These are phyloP conservation scores for Quadroppia sp. DNA, from an alignment of 2,888 invertebrate genomes.

Conservation along the genomic window DNA sequence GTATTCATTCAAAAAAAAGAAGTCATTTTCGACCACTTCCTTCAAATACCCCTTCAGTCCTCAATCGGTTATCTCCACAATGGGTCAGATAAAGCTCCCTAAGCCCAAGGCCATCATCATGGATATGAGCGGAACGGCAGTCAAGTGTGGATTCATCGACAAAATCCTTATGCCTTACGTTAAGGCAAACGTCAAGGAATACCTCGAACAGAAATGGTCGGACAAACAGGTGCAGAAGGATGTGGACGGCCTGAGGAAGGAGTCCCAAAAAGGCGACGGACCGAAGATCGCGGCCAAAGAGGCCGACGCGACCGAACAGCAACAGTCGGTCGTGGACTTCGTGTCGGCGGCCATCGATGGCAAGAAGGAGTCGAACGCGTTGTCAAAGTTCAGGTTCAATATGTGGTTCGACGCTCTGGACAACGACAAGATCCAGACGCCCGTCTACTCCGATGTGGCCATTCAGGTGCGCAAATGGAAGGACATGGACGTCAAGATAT, in stretches of 20 bases:
- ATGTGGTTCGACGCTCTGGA: conserved; percentile 42
- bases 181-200: neutral
- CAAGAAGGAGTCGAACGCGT: conserved; percentile 10
- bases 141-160: conserved; percentile 35
- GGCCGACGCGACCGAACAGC: neutral
- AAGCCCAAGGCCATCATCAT: conserved; percentile 39
- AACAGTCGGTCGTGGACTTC: conserved; percentile 31
- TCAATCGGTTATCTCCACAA: too few species aligned
- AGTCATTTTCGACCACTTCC: too few species aligned
- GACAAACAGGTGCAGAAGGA: conserved; percentile 13
- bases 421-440: conserved; percentile 23
- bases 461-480: conserved; percentile 40
- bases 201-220: conserved; percentile 38
- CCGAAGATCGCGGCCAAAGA: conserved; percentile 13
- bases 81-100: conserved; percentile 25
- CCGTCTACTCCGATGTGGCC: conserved; percentile 42
- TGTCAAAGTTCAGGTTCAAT: conserved; percentile 36
- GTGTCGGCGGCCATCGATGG: neutral
- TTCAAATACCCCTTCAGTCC: too few species aligned
- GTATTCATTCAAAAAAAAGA: too few species aligned
- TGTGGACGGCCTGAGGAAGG: conserved; percentile 8
- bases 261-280: neutral
- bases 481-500: conserved; percentile 37
- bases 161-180: conserved; percentile 41
- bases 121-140: conserved; percentile 39